phyloP scores from a whole-genome alignment of 2,113 vertebrate species.

The Osmerus mordax region DNA sequence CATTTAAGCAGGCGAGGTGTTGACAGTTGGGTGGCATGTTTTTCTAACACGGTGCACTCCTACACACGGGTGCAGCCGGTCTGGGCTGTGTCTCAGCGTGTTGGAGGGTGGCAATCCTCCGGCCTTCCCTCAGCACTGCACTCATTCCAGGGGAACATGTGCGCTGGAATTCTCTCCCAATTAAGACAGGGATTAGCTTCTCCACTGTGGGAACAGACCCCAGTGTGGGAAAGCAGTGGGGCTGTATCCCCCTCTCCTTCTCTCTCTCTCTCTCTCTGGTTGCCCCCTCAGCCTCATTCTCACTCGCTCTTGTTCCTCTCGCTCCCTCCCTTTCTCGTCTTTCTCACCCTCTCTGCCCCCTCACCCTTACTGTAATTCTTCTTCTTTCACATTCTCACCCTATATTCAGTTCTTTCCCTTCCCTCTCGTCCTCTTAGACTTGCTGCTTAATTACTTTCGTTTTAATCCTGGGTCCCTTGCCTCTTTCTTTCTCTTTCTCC shows the following conservation, averaged over 20 bases:
- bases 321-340: constrained; percentile 1
- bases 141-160: constrained; percentile 67
- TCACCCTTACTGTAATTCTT: constrained; percentile 4
- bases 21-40: constrained; percentile 55
- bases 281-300: constrained; percentile 7
- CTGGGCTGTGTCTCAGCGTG: constrained; percentile 48
- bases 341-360: constrained; percentile 5
- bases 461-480: constrained; percentile 6
- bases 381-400: constrained; percentile 14
- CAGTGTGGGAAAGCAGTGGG: constrained; percentile 73
- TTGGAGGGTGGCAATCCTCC: constrained; percentile 29
- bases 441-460: constrained; percentile 5
- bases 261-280: neutral
- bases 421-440: neutral
- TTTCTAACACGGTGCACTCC: constrained; percentile 52
- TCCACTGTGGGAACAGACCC: constrained; percentile 71
- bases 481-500: constrained; percentile 5
- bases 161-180: constrained; percentile 77
- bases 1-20: constrained; percentile 45
- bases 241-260: constrained; percentile 49
- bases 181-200: constrained; percentile 78
- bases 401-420: constrained; percentile 4
- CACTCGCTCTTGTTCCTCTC: constrained; percentile 5
- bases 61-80: constrained; percentile 52
- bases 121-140: constrained; percentile 37